phyloP scores from a whole-genome alignment of 2,797 vertebrate genomes.

The Phoxinus dragarum region DNA sequence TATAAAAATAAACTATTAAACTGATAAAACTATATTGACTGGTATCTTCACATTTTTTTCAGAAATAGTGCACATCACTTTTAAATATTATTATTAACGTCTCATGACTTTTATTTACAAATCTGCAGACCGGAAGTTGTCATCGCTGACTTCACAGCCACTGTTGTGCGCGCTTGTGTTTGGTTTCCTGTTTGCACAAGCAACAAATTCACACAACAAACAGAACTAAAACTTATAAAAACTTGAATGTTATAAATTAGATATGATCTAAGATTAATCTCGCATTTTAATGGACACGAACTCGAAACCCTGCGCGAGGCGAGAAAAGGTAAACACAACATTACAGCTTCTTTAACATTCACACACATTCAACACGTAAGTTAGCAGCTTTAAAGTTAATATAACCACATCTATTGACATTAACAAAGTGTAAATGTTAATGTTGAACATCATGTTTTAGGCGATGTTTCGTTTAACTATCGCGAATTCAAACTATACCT shows the following conservation, averaged over 20 bases:
- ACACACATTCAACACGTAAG: neutral
- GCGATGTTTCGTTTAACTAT: neutral
- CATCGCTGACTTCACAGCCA: neutral
- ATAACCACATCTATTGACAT: too few species aligned
- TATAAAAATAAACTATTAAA: neutral
- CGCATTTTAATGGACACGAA: constrained; percentile 10
- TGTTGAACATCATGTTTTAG: neutral
- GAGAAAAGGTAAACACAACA: constrained; percentile 33
- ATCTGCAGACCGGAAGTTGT: neutral
- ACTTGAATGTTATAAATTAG: neutral
- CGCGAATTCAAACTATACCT: too few species aligned
- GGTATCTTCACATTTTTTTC: neutral
- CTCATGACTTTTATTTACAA: constrained; percentile 29
- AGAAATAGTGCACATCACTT: neutral
- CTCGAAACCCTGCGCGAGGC: constrained; percentile 11
- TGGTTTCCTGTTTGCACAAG: constrained; percentile 44
- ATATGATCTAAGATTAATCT: neutral
- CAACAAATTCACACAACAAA: constrained; percentile 1
- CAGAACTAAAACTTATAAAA: neutral
- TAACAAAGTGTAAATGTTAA: neutral
- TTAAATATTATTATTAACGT: neutral
- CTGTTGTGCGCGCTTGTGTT: constrained; percentile 31
- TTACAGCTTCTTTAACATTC: neutral
- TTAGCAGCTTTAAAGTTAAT: neutral
- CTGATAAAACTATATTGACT: neutral